These are phyloP conservation scores for Blennius ocellaris DNA, from an alignment of 2,113 vertebrate genomes.

Conservation along the genomic window DNA sequence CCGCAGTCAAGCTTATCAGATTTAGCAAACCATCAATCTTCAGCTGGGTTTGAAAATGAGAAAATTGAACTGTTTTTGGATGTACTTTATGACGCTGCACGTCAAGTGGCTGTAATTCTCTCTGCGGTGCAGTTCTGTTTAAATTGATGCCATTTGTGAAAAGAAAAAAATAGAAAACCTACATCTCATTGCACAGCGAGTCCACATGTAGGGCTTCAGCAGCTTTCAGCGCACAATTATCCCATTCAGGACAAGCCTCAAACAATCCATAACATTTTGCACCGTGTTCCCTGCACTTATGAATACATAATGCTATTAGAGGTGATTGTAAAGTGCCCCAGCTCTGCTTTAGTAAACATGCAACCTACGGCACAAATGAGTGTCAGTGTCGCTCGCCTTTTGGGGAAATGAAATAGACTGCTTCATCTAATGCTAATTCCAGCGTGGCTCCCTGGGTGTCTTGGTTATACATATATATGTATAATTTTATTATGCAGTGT, in stretches of 20 bases:
- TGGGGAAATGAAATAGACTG: conserved; percentile 35
- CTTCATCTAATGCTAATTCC: conserved; percentile 38
- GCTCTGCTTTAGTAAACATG: conserved; percentile 39
- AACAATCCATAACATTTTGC: conserved; percentile 31
- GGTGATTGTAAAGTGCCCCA: conserved; percentile 39
- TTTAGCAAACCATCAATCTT: conserved; percentile 56
- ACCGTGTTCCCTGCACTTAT: conserved; percentile 15
- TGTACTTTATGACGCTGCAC: conserved; percentile 24
- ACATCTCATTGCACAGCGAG: conserved; percentile 1
- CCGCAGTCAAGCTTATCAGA: conserved; percentile 36
- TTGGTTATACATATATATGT: conserved; percentile 63
- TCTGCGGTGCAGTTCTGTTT: conserved; percentile 9
- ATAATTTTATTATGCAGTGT: conserved; percentile 46
- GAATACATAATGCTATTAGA: conserved; percentile 30
- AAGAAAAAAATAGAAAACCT: not conserved
- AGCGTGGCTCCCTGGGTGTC: conserved; percentile 17
- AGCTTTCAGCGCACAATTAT: conserved; percentile 37
- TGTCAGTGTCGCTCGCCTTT: conserved; percentile 27
- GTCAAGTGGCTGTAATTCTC: conserved; percentile 29
- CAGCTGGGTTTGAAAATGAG: conserved; percentile 16
- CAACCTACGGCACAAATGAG: conserved; percentile 47
- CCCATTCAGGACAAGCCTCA: conserved; percentile 18
- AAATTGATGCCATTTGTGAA: conserved; percentile 18
- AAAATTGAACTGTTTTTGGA: conserved; percentile 19
- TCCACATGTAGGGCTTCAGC: not conserved